Conservation (phyloP, 2,797 vertebrate species). For the Onychomys arenicola region DNA sequence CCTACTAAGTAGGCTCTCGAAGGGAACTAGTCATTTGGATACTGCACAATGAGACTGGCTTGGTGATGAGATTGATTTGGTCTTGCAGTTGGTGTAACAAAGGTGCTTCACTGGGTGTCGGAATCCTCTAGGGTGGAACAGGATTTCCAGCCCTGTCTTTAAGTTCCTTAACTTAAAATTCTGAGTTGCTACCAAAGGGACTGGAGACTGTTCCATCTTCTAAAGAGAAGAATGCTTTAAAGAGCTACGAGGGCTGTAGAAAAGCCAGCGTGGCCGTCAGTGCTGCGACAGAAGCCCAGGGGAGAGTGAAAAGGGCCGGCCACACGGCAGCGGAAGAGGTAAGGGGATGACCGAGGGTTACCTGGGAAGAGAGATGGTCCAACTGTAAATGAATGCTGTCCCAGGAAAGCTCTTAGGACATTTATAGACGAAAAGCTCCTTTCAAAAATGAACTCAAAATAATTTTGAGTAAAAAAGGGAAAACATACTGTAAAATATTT, state of each 20-base stretch:
- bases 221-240: conserved; percentile 47
- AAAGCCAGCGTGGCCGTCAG: neutral
- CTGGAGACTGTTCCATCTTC: neutral
- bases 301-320: neutral
- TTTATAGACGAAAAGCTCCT: conserved; percentile 25
- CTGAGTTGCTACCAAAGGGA: neutral
- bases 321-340: neutral
- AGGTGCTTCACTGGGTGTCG: neutral
- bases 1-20: neutral
- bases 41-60: neutral
- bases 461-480: conserved; percentile 57
- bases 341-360: neutral
- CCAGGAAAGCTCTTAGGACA: conserved; percentile 13
- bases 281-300: neutral
- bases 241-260: neutral
- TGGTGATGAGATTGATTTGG: neutral
- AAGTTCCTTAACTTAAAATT: conserved; percentile 56
- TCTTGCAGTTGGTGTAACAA: conserved; percentile 7
- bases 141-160: conserved; percentile 24
- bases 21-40: neutral
- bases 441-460: conserved; percentile 55
- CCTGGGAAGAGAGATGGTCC: neutral
- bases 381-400: neutral
- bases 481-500: conserved; percentile 81
- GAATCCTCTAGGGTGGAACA: neutral